These are phyloP conservation scores for Hydrotaea diabolus DNA, from an alignment of 2,888 invertebrate genomes.

Conservation along the genomic window DNA sequence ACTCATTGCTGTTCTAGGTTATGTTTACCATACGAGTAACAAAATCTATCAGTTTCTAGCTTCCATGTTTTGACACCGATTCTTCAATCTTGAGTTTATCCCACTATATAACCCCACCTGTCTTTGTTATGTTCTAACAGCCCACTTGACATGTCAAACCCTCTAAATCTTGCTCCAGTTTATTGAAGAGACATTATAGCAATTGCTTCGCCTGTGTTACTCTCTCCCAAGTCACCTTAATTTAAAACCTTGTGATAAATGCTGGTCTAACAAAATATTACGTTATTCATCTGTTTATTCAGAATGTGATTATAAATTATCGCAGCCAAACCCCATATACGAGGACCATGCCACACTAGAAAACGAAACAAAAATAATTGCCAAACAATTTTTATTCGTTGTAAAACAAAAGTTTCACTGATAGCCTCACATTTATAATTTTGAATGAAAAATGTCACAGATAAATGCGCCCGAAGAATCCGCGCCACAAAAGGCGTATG, in stretches of 20 bases:
- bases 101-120: too few species aligned
- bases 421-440: neutral
- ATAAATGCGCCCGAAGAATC: neutral
- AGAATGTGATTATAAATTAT: neutral
- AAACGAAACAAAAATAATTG: constrained; percentile 19
- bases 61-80: too few species aligned
- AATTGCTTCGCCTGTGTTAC: too few species aligned
- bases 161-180: neutral
- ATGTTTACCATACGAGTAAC: too few species aligned
- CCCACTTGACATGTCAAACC: too few species aligned
- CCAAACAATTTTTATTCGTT: constrained; percentile 11
- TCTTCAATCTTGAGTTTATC: too few species aligned
- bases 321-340: too few species aligned
- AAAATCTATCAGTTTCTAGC: too few species aligned
- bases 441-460: neutral
- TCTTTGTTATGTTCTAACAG: too few species aligned
- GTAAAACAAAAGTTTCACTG: constrained; percentile 20
- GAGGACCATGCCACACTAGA: neutral
- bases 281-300: neutral
- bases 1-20: too few species aligned
- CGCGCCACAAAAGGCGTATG: neutral
- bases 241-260: too few species aligned
- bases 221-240: neutral
- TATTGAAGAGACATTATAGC: neutral
- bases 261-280: neutral